Conservation (phyloP, 1,140 invertebrate species). For the Bombus pyrosoma region DNA sequence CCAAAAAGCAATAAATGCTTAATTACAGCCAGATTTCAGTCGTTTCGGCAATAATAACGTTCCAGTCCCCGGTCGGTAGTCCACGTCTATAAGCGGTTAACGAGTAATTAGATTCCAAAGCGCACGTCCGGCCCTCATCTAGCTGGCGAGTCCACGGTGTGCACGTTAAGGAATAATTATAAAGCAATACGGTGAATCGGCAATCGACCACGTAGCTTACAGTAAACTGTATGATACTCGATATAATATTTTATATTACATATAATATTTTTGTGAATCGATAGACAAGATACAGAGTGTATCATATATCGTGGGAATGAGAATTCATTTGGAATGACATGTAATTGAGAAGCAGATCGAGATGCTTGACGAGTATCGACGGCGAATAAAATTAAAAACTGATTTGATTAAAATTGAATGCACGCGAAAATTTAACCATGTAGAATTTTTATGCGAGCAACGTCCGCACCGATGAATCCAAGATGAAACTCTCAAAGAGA, state of each 20-base stretch:
- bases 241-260: too few species aligned
- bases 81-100: conserved; percentile 1
- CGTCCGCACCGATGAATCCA: too few species aligned
- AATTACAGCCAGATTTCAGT: conserved; percentile 35
- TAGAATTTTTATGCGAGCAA: too few species aligned
- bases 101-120: conserved; percentile 38
- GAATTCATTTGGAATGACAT: too few species aligned
- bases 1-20: conserved; percentile 37
- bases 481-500: too few species aligned
- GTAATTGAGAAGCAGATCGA: too few species aligned
- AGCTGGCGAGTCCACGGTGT: not conserved
- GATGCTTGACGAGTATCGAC: too few species aligned
- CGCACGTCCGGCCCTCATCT: not conserved
- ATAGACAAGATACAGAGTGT: not conserved
- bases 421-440: not conserved
- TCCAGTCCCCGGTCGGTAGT: not conserved
- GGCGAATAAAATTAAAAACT: too few species aligned
- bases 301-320: not conserved
- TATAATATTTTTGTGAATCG: not conserved
- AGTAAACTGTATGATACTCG: not conserved
- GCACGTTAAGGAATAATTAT: not conserved
- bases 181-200: not conserved
- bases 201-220: not conserved
- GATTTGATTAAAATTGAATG: not conserved
- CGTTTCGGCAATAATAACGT: conserved; percentile 31